Evolutionary conservation across 1,140 invertebrate species (phyloP).

Genomic region (Physella acuta): DNA sequence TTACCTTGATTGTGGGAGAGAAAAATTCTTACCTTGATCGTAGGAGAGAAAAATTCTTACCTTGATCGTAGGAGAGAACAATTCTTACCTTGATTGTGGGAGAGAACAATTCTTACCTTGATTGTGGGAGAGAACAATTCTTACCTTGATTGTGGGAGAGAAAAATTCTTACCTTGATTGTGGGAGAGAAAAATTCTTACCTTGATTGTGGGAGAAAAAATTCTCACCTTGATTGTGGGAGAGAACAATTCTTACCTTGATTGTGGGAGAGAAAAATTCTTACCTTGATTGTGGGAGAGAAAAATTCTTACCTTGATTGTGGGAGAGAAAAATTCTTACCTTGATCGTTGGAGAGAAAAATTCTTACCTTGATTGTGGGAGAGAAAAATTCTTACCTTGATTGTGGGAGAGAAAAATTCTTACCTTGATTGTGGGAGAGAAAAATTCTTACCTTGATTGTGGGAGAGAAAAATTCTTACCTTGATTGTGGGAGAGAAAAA

Average conservation of each 20-base stretch:
- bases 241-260: constrained; percentile 70
- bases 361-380: constrained; percentile 86
- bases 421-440: constrained; percentile 93
- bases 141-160: constrained; percentile 90
- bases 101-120: constrained; percentile 86
- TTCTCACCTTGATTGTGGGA: no score
- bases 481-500: constrained; percentile 94
- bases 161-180: constrained; percentile 89
- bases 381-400: constrained; percentile 89
- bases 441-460: no score
- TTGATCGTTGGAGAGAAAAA: no score
- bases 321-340: constrained; percentile 88
- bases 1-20: no score
- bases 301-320: constrained; percentile 80
- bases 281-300: no score
- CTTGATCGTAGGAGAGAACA: no score
- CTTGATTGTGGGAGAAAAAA: constrained; percentile 94
- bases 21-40: constrained; percentile 76
- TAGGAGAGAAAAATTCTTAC: constrained; percentile 90
- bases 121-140: constrained; percentile 41
- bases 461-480: constrained; percentile 66
- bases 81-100: constrained; percentile 86
- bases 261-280: constrained; percentile 92
- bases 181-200: constrained; percentile 66
- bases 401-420: constrained; percentile 51